These are phyloP conservation scores for Sula dactylatra DNA, from an alignment of 2,113 vertebrate genomes.

Conservation along the genomic window DNA sequence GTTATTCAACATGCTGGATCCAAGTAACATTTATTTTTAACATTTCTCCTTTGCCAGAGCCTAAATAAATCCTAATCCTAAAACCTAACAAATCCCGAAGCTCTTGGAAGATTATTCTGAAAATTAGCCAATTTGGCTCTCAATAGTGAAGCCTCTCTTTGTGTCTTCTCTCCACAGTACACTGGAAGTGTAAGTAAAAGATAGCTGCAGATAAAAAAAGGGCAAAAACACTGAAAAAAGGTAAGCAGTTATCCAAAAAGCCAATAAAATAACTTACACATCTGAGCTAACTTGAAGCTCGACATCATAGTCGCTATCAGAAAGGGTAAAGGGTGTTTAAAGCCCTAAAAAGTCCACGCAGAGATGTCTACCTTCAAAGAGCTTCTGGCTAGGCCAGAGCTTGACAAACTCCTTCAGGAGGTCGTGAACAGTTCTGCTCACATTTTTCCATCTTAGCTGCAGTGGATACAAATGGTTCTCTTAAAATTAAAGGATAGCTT, in stretches of 20 bases:
- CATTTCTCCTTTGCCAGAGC: not conserved
- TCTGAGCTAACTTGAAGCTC: not conserved
- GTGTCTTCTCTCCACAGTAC: not conserved
- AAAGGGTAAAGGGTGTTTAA: not conserved
- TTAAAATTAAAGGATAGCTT: not conserved
- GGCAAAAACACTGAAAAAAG: not conserved
- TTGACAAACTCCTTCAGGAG: not conserved
- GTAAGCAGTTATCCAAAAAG: not conserved
- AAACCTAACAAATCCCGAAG: not conserved
- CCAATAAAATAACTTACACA: not conserved
- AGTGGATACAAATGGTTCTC: not conserved
- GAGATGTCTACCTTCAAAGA: not conserved
- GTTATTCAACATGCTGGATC: not conserved
- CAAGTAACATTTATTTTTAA: not conserved
- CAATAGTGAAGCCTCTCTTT: not conserved
- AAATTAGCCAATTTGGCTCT: not conserved
- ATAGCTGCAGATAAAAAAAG: not conserved
- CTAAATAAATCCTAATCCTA: not conserved
- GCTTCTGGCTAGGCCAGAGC: not conserved
- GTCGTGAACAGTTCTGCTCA: not conserved
- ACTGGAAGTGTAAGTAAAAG: not conserved
- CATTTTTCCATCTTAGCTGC: not conserved
- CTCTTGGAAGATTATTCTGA: not conserved
- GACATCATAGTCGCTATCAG: not conserved
- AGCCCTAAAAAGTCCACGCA: not conserved